Evolutionary conservation across 2,888 invertebrate genomes (phyloP).

Genomic region (Sericinus montela): DNA sequence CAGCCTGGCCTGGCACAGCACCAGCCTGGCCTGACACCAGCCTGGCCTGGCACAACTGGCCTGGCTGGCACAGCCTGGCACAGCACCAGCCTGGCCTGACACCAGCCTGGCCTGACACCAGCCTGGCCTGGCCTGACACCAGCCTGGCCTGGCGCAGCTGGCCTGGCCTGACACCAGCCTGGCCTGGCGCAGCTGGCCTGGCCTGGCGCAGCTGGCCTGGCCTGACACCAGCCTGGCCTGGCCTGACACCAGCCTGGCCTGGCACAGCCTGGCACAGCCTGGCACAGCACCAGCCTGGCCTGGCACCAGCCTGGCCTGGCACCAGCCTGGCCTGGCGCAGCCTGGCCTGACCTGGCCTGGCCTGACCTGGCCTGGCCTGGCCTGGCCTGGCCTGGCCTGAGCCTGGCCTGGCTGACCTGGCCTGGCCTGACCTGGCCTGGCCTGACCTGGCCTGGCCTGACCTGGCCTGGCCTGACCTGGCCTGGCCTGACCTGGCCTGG

Average conservation of each 20-base stretch:
- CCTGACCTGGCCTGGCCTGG: too few species aligned
- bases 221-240: too few species aligned
- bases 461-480: not conserved
- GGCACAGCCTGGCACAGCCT: too few species aligned
- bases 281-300: not conserved
- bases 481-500: not conserved
- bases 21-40: too few species aligned
- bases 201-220: too few species aligned
- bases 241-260: too few species aligned
- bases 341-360: not conserved
- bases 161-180: not conserved
- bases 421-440: constrained; percentile 4
- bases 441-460: not conserved
- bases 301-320: constrained; percentile 1
- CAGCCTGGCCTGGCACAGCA: too few species aligned
- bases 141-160: not conserved
- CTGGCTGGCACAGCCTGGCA: too few species aligned
- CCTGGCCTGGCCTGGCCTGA: too few species aligned
- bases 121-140: constrained; percentile 14
- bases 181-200: too few species aligned
- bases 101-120: not conserved
- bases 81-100: constrained; percentile 12
- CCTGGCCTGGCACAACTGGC: too few species aligned
- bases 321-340: constrained; percentile 13
- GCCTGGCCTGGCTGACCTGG: not conserved